Conservation (phyloP, 2,888 invertebrate genomes). For the Ectropis crepuscularia region DNA sequence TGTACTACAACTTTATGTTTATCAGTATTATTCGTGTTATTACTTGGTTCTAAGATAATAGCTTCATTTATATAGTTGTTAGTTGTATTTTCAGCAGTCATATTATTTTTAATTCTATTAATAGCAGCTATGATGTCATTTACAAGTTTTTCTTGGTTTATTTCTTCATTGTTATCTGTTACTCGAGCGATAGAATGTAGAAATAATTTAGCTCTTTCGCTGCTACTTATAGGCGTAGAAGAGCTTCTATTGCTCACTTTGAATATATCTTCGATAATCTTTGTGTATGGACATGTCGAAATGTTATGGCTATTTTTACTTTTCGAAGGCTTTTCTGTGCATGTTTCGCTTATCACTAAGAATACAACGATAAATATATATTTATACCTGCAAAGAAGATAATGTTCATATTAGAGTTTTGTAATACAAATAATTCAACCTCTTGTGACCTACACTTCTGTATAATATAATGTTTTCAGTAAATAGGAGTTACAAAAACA, state of each 20-base stretch:
- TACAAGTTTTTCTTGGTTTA: slow-evolving; percentile 69
- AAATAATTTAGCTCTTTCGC: slow-evolving; percentile 84
- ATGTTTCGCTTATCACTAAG: slow-evolving; percentile 44
- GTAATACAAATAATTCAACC: too few relatives aligned
- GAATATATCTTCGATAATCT: slow-evolving; percentile 77
- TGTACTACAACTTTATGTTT: slow-evolving; percentile 48
- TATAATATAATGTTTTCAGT: too few relatives aligned
- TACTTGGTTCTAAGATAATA: slow-evolving; percentile 63
- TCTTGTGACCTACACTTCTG: too few relatives aligned
- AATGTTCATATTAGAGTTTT: background rate
- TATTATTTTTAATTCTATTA: slow-evolving; percentile 73
- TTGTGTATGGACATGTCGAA: slow-evolving; percentile 71
- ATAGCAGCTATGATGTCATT: slow-evolving; percentile 77
- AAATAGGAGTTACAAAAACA: too few relatives aligned
- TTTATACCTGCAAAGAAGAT: slow-evolving; percentile 62
- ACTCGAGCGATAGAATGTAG: slow-evolving; percentile 84
- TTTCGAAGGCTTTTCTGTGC: slow-evolving; percentile 44
- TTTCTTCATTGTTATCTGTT: slow-evolving; percentile 58
- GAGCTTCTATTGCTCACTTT: slow-evolving; percentile 66
- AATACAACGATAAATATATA: slow-evolving; percentile 53
- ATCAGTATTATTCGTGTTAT: slow-evolving; percentile 36
- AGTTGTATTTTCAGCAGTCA: slow-evolving; percentile 57
- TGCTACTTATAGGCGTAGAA: slow-evolving; percentile 52
- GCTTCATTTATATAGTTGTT: slow-evolving; percentile 71
- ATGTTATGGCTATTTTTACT: slow-evolving; percentile 50